Evolutionary conservation across 2,797 vertebrate species (phyloP).

Genomic region (Denticeps clupeoides): DNA sequence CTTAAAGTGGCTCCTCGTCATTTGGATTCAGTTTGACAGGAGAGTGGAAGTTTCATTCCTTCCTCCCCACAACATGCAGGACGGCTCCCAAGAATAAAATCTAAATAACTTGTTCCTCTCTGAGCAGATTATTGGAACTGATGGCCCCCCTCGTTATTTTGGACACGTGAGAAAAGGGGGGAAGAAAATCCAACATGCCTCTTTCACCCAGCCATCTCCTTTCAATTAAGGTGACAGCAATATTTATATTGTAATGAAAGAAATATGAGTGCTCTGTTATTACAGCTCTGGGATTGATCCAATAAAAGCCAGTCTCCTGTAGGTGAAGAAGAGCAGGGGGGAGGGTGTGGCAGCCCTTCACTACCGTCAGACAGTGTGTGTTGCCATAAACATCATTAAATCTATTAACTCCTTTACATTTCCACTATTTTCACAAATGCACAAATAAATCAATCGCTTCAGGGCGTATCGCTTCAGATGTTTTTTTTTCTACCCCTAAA

Average conservation of each 20-base stretch:
- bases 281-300: slow-evolving; percentile 13
- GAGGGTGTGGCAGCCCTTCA: not conserved
- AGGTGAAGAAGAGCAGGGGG: slow-evolving; percentile 9
- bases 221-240: slow-evolving; percentile 28
- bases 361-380: slow-evolving; percentile 2
- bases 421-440: slow-evolving; percentile 1
- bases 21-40: not conserved
- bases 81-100: not conserved
- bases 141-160: not conserved
- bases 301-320: slow-evolving; percentile 23
- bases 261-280: slow-evolving; percentile 18
- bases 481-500: too few species aligned
- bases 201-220: slow-evolving; percentile 22
- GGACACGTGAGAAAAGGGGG: not conserved
- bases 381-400: slow-evolving; percentile 21
- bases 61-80: not conserved
- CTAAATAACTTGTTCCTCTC: not conserved
- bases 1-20: not conserved
- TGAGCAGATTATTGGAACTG: too few species aligned
- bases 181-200: not conserved
- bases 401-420: not conserved
- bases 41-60: not conserved
- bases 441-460: not conserved
- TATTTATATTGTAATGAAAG: slow-evolving; percentile 17
- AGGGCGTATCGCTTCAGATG: slow-evolving; percentile 21